Evolutionary conservation across 2,888 invertebrate species (phyloP), one percentile per base, ranked within the genome.

Genomic region (Xestia rhomboidea): DNA sequence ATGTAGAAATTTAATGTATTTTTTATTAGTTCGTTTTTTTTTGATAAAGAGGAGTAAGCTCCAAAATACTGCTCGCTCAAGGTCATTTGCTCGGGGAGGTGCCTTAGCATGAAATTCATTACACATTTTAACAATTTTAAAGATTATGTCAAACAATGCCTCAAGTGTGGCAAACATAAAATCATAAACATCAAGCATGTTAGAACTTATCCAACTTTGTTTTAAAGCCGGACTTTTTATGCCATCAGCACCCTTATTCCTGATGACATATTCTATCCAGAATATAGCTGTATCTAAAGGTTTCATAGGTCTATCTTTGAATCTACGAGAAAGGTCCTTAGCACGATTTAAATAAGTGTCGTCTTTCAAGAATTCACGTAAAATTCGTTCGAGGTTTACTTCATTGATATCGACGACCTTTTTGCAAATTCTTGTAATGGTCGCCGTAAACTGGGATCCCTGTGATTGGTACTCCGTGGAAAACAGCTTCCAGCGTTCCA

Each of bases 231-330:
- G 57, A 66, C 46, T 66, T 44, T 75, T 75, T 0, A 76, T 74
- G 34, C 67, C 24, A 30, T 41, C 44, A 27, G 57, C 64, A 18
- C 57, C 66, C 13, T 67, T 67, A 49, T 76, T 38, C 24, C 57
- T 60, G 1, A 49, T 57, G 38, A 74, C 49, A 49, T 73, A 60
- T 54, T 74, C 66, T 24, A 76, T 76, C 76, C 75, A 74, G 44
- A 27, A 76, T 18, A 74, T 60, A 38, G 66, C 66, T 27, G 57
- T 67, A 0, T 60, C 46, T 49, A 75, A 54, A 46, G 76, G 66
- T 49, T 44, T 66, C 49, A 57, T 73, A 8, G 51, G 54, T 18
- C 51, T 72, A 44, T 76, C 75, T 51, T 76, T 76, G 7, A 73
- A 73, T 54, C n/a, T 73, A 41, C 54, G 63, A 51, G 76, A 73